Percentiles rank a stretch among this genome's conserved stretches.
These are phyloP conservation scores for Mayetiola destructor DNA, from an alignment of 2,888 invertebrate genomes.

Conservation along the genomic window DNA sequence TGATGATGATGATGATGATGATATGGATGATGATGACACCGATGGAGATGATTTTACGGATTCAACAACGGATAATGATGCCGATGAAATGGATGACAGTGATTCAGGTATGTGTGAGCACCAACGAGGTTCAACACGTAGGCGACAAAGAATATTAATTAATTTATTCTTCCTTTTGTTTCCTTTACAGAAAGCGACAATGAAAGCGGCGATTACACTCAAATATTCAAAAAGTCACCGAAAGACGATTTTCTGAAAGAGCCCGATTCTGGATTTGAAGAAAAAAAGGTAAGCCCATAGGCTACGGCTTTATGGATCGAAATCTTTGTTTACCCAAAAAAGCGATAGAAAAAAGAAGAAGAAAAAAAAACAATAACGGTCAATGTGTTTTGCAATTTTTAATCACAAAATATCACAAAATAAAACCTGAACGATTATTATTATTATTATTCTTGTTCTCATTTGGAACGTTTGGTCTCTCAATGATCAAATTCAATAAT, in stretches of 20 bases:
- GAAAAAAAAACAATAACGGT: too few relatives aligned
- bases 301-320: too few relatives aligned
- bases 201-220: background rate
- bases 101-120: too few relatives aligned
- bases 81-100: conserved; percentile 1
- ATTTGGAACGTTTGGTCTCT: too few relatives aligned
- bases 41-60: conserved; percentile 17
- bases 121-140: too few relatives aligned
- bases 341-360: too few relatives aligned
- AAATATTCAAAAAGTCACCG: background rate
- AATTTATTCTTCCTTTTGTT: background rate
- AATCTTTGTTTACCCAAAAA: too few relatives aligned
- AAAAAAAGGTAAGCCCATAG: conserved; percentile 22
- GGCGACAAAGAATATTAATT: background rate
- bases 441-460: too few relatives aligned
- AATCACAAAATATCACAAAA: too few relatives aligned
- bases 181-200: background rate
- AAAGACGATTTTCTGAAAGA: conserved; percentile 1
- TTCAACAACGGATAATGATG: conserved; percentile 17
- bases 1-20: conserved; percentile 16
- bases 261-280: conserved; percentile 22
- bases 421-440: too few relatives aligned
- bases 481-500: too few relatives aligned
- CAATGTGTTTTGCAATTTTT: too few relatives aligned
- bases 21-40: conserved; percentile 9